These are phyloP conservation scores for Mus caroli DNA, from an alignment of 2,797 vertebrate genomes.

Conservation along the genomic window DNA sequence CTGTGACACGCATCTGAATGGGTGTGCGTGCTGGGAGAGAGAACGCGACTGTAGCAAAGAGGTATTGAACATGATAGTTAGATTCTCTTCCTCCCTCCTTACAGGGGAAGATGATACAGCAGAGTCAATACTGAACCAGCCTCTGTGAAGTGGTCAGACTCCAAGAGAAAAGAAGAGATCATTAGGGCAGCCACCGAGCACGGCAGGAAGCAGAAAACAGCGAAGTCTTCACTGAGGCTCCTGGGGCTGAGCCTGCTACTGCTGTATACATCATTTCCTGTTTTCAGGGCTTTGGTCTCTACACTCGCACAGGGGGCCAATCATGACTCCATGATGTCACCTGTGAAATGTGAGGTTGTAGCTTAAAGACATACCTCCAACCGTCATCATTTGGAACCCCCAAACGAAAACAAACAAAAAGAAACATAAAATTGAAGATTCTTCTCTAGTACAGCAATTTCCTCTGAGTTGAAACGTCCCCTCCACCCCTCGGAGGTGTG, in stretches of 20 bases:
- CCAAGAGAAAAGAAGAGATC: constrained; percentile 29
- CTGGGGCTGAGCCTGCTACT: background rate
- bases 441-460: background rate
- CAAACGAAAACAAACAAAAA: background rate
- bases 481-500: background rate
- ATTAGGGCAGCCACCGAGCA: background rate
- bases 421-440: background rate
- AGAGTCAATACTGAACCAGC: background rate
- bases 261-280: background rate
- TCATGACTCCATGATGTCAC: background rate
- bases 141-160: background rate
- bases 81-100: background rate
- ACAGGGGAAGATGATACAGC: background rate
- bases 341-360: background rate
- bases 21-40: background rate
- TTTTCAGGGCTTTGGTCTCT: background rate
- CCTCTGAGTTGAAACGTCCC: background rate
- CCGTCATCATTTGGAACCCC: background rate
- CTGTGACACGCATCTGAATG: background rate
- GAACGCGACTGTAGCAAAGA: background rate
- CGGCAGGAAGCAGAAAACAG: background rate
- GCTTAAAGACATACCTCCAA: background rate
- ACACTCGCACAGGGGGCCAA: rapidly evolving
- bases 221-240: background rate
- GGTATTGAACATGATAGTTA: background rate